Percentiles rank a stretch among this genome's conserved stretches.
phyloP scores from a whole-genome alignment of 2,113 vertebrate genomes.

The Craseonycteris thonglongyai region DNA sequence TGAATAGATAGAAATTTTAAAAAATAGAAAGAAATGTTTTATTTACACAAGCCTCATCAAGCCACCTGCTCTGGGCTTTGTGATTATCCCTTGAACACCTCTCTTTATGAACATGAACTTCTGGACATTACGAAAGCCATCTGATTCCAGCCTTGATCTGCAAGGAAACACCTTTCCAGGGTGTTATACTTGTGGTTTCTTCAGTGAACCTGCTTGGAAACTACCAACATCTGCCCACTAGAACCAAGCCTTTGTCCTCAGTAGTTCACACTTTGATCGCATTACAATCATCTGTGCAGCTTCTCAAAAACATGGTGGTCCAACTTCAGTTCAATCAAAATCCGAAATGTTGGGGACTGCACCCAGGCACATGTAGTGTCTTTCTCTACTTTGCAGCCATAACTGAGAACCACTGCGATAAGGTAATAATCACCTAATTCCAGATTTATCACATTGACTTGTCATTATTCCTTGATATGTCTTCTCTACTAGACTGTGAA shows the following conservation, averaged over 20 bases:
- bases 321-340: neutral
- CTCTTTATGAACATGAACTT: neutral
- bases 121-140: neutral
- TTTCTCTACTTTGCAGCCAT: neutral
- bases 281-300: neutral
- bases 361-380: neutral
- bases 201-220: neutral
- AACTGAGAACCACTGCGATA: neutral
- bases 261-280: neutral
- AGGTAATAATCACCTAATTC: neutral
- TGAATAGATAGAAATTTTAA: no score
- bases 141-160: slow-evolving; percentile 14
- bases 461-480: neutral
- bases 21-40: no score
- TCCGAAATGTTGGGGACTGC: neutral
- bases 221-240: neutral
- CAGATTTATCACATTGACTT: neutral
- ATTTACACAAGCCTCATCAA: neutral
- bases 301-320: neutral
- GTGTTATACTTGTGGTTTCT: neutral
- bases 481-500: neutral
- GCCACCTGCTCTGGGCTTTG: neutral
- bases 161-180: neutral
- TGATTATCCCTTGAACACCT: neutral
- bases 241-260: neutral